Base-by-base conservation (phyloP, 2,888 invertebrate genomes). In the Drosophila atroscutellata region DNA sequence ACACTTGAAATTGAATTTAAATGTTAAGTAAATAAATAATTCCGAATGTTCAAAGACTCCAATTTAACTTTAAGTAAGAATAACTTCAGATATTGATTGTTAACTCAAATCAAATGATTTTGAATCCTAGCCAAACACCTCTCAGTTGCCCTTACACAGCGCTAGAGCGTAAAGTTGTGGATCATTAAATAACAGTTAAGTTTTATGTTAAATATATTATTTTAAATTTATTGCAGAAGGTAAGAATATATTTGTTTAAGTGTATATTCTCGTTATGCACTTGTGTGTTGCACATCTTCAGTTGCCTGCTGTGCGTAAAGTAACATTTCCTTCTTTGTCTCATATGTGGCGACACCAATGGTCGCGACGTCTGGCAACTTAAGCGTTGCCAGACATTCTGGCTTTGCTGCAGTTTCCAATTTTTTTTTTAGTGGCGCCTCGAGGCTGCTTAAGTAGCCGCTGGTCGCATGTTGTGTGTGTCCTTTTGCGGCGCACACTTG, bases 311-410 rank as follows among this genome's bases (percentile, higher is more conserved):
- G 49, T 68, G 62, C 32, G n/a, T 45, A 34, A 37, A 36, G 39
- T 47, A 63, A 63, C 50, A 75, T 60, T 36, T 51, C 30, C 51
- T 28, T 67, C n/a, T 11, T 20, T 30, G 37, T 26, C 26, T 47
- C 74, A 45, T 30, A 26, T 73, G 56, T 45, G 89, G 88, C 90
- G 90, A 74, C 91, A 64, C 57, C 67, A 63, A 76, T 82, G 83
- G 74, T 74, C 77, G 80, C 88, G 83, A 79, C 89, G 88, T 85
- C 83, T 89, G 87, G 71, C 45, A 54, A 63, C 82, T 81, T 89
- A 83, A 82, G 83, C 79, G 79, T 75, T 86, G 86, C 86, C 90
- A 91, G 90, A 91, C 90, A 91, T 84, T 89, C 58, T 84, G 92
- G 89, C 90, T 91, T 81, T 85, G 58, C 56, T 28, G 13, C 55